Base-by-base conservation (phyloP, 2,113 vertebrate species). In the Caloenas nicobarica region DNA sequence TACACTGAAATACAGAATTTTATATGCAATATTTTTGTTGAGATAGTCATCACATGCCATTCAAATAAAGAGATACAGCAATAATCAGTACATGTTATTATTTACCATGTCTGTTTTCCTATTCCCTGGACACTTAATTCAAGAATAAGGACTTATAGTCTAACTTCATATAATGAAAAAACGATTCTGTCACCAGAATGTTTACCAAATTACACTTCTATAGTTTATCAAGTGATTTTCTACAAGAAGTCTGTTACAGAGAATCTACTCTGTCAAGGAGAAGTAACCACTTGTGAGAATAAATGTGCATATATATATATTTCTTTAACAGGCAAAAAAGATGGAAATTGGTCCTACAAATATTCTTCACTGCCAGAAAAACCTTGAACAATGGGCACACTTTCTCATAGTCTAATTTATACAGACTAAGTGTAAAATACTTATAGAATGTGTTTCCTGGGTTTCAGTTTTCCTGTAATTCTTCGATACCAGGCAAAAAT, bases 1-100 rank as follows among this genome's bases (percentile, higher is more conserved):
- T 98, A 84, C 99, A 99, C 99, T 99, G 95, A 87, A 97, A 97
- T 48, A 95, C 9, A 72, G 86, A 36, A 97, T 92, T 70, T 86
- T 68, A 50, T 46, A 90, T 2, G 40, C 22, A 73, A 10, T 13
- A 24, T 36, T 82, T 87, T 73, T 74, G 65, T 79, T 86, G 53
- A 71, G 9, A n/a, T 31, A 86, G 21, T 68, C 33, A 81, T 64
- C n/a, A 23, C 17, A 38, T 38, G 51, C 10, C 7, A 58, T 60
- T 44, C 66, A 78, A 44, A 1, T 14, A 54, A 81, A 77, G 53
- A 31, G 4, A 69, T 23, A 44, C 0, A 86, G 24, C 50, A 92
- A 50, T 44, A 36, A 85, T 40, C 25, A 79, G 23, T n/a, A 19
- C 11, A 51, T 29, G 11, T 10, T 13, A 66, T 13, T 73, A 82